Evolutionary conservation across 1,140 invertebrate genomes (phyloP).

Genomic region (Ylistrum balloti): DNA sequence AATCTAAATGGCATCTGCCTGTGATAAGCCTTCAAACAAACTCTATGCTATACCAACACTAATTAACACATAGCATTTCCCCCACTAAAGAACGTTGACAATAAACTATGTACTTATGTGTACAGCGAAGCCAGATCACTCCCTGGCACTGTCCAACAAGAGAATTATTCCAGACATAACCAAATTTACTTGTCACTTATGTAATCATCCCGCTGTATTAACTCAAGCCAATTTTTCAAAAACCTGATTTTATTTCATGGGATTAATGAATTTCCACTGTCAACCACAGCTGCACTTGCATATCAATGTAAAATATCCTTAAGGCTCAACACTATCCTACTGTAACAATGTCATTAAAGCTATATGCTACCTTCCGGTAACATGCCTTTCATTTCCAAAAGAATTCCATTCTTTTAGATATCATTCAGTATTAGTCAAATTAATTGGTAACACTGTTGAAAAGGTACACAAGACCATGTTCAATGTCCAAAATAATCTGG

Average conservation of each 20-base stretch:
- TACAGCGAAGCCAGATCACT: neutral
- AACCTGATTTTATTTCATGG: neutral
- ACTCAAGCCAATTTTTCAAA: neutral
- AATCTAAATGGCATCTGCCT: neutral
- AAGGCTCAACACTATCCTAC: neutral
- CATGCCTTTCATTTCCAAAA: neutral
- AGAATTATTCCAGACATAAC: neutral
- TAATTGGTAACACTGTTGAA: no score
- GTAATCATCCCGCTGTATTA: neutral
- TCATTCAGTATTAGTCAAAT: no score
- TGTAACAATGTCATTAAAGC: neutral
- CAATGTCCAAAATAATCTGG: no score
- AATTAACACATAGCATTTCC: neutral
- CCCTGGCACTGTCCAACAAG: neutral
- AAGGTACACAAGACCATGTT: no score
- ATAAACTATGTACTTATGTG: neutral
- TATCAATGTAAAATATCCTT: neutral
- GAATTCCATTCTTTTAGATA: neutral
- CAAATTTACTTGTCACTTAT: neutral
- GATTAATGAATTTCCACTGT: neutral
- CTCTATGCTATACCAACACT: neutral
- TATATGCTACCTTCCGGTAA: neutral
- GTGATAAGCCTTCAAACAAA: neutral
- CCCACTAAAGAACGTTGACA: neutral
- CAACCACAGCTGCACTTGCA: neutral